A percentile compares a stretch with the other conserved stretches of the same genome.
phyloP scores from a whole-genome alignment of 2,113 vertebrate genomes.

The Clarias gariepinus region DNA sequence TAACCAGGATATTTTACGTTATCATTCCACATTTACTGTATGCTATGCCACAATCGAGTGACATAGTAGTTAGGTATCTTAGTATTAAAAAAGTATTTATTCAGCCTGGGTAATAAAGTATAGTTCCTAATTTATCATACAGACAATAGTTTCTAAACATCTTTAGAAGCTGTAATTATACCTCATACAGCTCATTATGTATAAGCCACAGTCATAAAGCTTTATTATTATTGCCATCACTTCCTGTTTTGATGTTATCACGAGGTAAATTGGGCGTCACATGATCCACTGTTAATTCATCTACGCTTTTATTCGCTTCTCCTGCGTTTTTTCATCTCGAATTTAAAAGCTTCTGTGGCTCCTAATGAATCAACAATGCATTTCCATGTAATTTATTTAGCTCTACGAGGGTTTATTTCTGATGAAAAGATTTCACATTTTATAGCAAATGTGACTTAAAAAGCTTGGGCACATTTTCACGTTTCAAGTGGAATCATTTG shows the following conservation, averaged over 20 bases:
- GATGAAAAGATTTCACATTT: neutral
- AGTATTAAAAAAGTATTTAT: no score
- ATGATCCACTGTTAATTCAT: neutral
- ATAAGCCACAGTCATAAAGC: no score
- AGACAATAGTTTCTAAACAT: no score
- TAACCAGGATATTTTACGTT: neutral
- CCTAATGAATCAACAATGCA: neutral
- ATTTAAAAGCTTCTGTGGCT: neutral
- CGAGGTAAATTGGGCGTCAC: neutral
- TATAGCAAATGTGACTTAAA: neutral
- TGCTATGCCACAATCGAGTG: neutral
- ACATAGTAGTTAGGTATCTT: no score
- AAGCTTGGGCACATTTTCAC: neutral
- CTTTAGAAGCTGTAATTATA: no score
- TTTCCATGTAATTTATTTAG: neutral
- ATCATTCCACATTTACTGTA: neutral
- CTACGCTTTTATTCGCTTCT: neutral
- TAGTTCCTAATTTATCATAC: no score
- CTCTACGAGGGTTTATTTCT: neutral
- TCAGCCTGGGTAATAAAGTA: no score
- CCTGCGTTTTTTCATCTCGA: neutral
- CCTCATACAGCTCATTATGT: no score
- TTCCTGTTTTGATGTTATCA: neutral
- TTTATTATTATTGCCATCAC: no score
- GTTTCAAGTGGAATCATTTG: conserved; percentile 8